phyloP scores from a whole-genome alignment of 2,113 vertebrate genomes.

The Cyanistes caeruleus region DNA sequence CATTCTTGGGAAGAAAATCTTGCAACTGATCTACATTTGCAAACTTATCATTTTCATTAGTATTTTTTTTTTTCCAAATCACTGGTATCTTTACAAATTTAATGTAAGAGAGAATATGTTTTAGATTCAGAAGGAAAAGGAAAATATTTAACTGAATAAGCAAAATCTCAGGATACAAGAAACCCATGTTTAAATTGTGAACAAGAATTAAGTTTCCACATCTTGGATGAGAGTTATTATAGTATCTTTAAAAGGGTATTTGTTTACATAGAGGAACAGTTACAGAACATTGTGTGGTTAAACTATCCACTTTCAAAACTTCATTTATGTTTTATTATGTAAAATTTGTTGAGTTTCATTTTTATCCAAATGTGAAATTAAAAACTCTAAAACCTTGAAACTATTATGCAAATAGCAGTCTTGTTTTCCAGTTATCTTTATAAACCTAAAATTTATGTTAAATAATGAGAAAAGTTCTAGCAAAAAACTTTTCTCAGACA shows the following conservation, averaged over 20 bases:
- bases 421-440: neutral
- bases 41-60: neutral
- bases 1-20: neutral
- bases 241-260: neutral
- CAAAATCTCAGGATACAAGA: neutral
- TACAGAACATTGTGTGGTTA: neutral
- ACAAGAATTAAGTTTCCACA: neutral
- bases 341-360: neutral
- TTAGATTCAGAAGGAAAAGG: neutral
- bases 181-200: neutral
- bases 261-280: neutral
- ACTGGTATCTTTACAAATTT: neutral
- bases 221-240: accelerated
- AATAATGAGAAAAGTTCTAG: neutral
- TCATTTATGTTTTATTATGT: neutral
- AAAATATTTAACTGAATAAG: neutral
- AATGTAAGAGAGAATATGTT: neutral
- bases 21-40: neutral
- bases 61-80: neutral
- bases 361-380: neutral
- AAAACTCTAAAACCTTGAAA: neutral
- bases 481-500: neutral
- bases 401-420: neutral
- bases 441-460: neutral
- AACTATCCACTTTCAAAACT: neutral